A percentile compares a stretch with the other conserved stretches of the same genome.
phyloP scores from a whole-genome alignment of 2,113 vertebrate species.

The Theristicus caerulescens region DNA sequence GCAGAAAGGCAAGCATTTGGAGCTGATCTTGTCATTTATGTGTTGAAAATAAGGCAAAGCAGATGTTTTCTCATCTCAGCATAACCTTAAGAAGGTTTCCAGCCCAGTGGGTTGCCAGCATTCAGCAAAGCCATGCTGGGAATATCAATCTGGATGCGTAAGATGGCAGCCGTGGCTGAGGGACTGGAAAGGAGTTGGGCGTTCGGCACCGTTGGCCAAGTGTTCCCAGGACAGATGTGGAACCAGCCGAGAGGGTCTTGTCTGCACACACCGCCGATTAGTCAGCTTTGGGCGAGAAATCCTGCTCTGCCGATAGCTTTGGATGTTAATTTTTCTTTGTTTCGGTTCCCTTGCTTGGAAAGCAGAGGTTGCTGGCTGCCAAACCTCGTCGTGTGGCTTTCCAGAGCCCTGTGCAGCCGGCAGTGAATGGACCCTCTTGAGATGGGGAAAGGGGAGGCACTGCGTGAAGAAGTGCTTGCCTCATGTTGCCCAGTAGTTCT shows the following conservation, averaged over 20 bases:
- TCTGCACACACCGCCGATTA: rapidly evolving
- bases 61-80: background rate
- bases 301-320: background rate
- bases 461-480: background rate
- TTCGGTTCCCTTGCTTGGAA: background rate
- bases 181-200: background rate
- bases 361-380: background rate
- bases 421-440: background rate
- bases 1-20: background rate
- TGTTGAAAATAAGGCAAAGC: background rate
- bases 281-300: background rate
- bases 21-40: background rate
- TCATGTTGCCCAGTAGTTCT: background rate
- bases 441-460: background rate
- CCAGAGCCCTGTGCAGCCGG: background rate
- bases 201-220: background rate
- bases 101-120: background rate
- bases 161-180: background rate
- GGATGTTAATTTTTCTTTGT: background rate
- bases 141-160: background rate
- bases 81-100: background rate
- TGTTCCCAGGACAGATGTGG: background rate
- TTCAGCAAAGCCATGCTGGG: background rate
- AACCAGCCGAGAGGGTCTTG: background rate
- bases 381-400: background rate